These are phyloP conservation scores for Diachasmimorpha longicaudata DNA, from an alignment of 1,140 invertebrate genomes.

Conservation along the genomic window DNA sequence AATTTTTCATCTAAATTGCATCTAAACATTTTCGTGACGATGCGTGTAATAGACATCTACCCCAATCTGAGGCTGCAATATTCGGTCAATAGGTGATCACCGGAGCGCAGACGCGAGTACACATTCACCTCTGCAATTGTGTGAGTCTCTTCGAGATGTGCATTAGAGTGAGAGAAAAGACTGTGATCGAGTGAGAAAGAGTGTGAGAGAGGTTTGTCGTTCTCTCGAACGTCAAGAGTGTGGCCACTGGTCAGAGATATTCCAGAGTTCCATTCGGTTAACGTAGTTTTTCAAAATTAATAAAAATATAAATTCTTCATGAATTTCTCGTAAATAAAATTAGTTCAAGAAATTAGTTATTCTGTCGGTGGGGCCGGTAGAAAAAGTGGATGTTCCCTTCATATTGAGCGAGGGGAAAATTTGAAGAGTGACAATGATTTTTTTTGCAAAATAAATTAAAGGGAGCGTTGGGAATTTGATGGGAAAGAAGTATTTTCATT, in stretches of 20 bases:
- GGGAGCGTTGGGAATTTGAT: background rate
- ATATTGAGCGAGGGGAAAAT: too few species aligned
- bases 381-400: too few species aligned
- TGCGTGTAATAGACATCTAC: background rate
- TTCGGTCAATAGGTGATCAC: constrained; percentile 58
- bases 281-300: background rate
- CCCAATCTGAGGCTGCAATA: constrained; percentile 33
- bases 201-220: background rate
- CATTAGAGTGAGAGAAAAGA: background rate
- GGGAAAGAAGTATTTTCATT: background rate
- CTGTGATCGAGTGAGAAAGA: background rate
- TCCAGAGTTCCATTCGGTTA: background rate
- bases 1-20: too few species aligned
- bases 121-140: constrained; percentile 32
- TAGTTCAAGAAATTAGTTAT: too few species aligned
- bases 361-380: too few species aligned
- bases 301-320: background rate
- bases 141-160: constrained; percentile 17
- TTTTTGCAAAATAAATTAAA: background rate
- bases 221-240: background rate
- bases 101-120: constrained; percentile 53
- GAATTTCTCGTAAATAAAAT: background rate
- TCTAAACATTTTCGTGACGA: background rate
- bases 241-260: background rate
- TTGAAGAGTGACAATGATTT: background rate